Evolutionary conservation across 2,888 invertebrate species (phyloP).

Genomic region (Brachypalpus laphriformis): DNA sequence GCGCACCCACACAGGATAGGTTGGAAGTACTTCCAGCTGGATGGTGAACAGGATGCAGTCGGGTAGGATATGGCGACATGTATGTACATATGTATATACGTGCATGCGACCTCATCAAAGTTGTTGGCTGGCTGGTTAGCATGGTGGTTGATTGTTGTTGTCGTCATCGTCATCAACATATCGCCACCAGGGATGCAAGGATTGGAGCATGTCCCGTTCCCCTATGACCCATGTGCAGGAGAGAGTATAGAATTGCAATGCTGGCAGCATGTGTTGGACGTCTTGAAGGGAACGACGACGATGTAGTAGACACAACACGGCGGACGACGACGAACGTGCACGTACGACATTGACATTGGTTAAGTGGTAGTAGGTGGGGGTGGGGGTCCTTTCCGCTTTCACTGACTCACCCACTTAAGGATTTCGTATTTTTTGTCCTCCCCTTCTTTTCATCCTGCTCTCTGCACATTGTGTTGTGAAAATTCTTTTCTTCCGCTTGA

Average conservation of each 20-base stretch:
- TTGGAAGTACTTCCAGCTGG: slow-evolving; percentile 68
- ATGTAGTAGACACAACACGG: slow-evolving; percentile 9
- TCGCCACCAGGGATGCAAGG: slow-evolving; percentile 27
- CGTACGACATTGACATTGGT: slow-evolving; percentile 72
- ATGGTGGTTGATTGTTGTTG: slow-evolving; percentile 48
- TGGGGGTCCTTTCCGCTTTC: slow-evolving; percentile 57
- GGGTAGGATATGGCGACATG: slow-evolving; percentile 58
- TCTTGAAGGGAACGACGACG: slow-evolving; percentile 37
- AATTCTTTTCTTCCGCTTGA: slow-evolving; percentile 73
- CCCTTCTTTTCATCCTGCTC: slow-evolving; percentile 10
- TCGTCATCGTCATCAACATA: slow-evolving; percentile 51
- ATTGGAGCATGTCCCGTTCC: slow-evolving; percentile 31
- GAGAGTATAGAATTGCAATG: slow-evolving; percentile 36
- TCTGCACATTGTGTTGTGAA: slow-evolving; percentile 58
- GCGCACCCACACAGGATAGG: slow-evolving; percentile 51
- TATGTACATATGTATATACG: slow-evolving; percentile 50
- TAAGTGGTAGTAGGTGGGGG: slow-evolving; percentile 5
- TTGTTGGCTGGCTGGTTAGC: slow-evolving; percentile 47
- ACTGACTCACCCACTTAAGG: slow-evolving; percentile 73
- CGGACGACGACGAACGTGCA: slow-evolving; percentile 54
- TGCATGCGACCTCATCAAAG: slow-evolving; percentile 60
- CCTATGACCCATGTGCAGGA: slow-evolving; percentile 48
- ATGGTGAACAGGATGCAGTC: slow-evolving; percentile 65
- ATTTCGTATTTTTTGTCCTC: slow-evolving; percentile 30
- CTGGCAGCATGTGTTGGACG: slow-evolving; percentile 31